Evolutionary conservation across 2,888 invertebrate species (phyloP).

Genomic region (Drosophila barbarae): DNA sequence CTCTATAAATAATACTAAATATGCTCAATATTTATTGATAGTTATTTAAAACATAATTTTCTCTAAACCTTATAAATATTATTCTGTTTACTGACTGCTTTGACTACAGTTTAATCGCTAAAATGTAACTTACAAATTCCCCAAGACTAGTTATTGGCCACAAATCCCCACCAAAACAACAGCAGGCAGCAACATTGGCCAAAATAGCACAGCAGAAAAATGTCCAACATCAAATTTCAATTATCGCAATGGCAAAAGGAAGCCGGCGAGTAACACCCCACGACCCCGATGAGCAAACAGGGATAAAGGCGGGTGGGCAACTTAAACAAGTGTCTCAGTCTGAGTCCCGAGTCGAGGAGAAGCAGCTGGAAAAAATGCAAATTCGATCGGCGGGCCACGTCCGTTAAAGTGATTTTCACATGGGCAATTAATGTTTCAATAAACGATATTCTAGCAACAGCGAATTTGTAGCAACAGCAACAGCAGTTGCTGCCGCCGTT

Average conservation of each 20-base stretch:
- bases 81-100: neutral
- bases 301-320: conserved; percentile 14
- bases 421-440: conserved; percentile 77
- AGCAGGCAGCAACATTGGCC: conserved; percentile 6
- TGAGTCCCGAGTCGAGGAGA: neutral
- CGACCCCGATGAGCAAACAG: conserved; percentile 47
- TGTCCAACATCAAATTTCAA: conserved; percentile 75
- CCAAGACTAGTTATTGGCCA: conserved; percentile 1
- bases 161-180: conserved; percentile 5
- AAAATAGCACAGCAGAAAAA: conserved; percentile 6
- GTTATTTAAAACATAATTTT: neutral
- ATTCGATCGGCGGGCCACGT: conserved; percentile 31
- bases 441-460: conserved; percentile 69
- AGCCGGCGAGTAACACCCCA: conserved; percentile 45
- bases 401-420: conserved; percentile 67
- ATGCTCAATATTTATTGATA: neutral
- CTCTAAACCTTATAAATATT: neutral
- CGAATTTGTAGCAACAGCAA: conserved; percentile 60
- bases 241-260: conserved; percentile 68
- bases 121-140: neutral
- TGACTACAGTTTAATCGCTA: neutral
- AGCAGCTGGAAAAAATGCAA: conserved; percentile 50
- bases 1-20: neutral
- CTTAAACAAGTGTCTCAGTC: conserved; percentile 52
- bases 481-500: conserved; percentile 51